Conservation (phyloP, 2,797 vertebrate species). For the Cossypha dichroa region DNA sequence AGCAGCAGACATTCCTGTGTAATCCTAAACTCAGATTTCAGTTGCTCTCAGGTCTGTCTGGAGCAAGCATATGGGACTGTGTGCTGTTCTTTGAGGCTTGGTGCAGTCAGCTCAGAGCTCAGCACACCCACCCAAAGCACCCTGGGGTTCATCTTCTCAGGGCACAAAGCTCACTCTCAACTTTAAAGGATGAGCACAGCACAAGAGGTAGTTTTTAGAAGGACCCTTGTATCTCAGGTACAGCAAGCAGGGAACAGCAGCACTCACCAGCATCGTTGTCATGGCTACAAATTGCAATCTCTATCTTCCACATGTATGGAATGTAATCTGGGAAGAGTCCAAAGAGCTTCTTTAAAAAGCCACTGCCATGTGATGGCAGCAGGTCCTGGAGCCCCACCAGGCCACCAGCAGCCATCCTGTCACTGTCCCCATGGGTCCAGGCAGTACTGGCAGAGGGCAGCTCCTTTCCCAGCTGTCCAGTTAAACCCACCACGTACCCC, state of each 20-base stretch:
- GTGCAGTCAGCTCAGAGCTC: neutral
- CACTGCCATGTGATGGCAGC: neutral
- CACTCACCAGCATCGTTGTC: neutral
- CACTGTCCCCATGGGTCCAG: accelerated
- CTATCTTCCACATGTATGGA: neutral
- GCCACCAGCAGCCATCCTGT: neutral
- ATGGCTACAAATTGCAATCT: conserved; percentile 13
- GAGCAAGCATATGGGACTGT: accelerated
- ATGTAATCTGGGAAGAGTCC: neutral
- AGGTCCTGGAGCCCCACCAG: neutral
- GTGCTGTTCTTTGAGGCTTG: neutral
- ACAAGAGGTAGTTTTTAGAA: neutral
- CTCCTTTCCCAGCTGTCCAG: neutral
- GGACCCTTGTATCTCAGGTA: neutral
- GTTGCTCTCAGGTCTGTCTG: neutral
- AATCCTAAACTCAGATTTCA: neutral
- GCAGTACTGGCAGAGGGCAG: neutral
- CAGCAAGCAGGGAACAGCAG: neutral
- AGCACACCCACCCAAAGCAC: neutral
- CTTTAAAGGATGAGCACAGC: neutral
- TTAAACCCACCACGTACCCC: neutral
- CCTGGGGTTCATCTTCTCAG: neutral
- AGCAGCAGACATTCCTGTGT: neutral
- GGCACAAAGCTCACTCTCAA: neutral
- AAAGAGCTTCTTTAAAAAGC: neutral